A percentile compares a stretch with the other conserved stretches of the same genome.
phyloP scores from a whole-genome alignment of 37 sponge, comb jelly and placozoan species.

The Agelas oroides region DNA sequence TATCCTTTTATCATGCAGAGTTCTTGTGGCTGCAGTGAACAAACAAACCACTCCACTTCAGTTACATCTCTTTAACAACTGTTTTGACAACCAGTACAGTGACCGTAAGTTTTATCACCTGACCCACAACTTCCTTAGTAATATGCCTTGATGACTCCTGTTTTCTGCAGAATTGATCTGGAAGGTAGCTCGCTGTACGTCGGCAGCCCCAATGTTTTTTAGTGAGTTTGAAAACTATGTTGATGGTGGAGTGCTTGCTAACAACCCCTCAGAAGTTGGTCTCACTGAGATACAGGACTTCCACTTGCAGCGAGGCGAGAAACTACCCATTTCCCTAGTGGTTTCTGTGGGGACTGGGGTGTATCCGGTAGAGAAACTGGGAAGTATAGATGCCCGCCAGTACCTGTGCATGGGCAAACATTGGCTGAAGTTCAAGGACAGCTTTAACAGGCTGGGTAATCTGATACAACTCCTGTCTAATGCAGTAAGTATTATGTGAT shows the following conservation, averaged over 20 bases:
- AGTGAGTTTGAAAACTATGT: slow-evolving; percentile 40
- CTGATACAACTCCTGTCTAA: slow-evolving; percentile 27
- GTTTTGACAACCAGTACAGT: slow-evolving; percentile 20
- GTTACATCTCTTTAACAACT: slow-evolving; percentile 49
- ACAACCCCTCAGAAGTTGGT: slow-evolving; percentile 53
- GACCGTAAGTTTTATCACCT: neutral
- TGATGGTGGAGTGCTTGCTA: slow-evolving; percentile 44
- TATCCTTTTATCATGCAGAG: neutral
- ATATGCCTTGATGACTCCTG: no score
- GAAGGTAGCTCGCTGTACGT: slow-evolving; percentile 29
- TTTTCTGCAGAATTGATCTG: slow-evolving; percentile 15
- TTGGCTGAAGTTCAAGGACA: slow-evolving; percentile 13
- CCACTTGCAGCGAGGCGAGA: neutral
- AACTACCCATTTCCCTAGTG: slow-evolving; percentile 2
- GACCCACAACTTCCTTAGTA: no score
- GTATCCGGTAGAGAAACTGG: slow-evolving; percentile 26
- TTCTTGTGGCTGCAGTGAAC: slow-evolving; percentile 23
- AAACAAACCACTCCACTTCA: slow-evolving; percentile 17
- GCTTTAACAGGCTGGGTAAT: neutral
- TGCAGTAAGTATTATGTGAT: slow-evolving; percentile 36
- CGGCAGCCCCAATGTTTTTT: slow-evolving; percentile 40
- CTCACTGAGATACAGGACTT: slow-evolving; percentile 29
- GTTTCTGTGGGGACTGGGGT: slow-evolving; percentile 37
- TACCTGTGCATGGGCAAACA: slow-evolving; percentile 29
- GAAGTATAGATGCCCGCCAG: slow-evolving; percentile 42